Evolutionary conservation across 2,113 vertebrate genomes (phyloP).

Genomic region (Cheirogaleus medius): DNA sequence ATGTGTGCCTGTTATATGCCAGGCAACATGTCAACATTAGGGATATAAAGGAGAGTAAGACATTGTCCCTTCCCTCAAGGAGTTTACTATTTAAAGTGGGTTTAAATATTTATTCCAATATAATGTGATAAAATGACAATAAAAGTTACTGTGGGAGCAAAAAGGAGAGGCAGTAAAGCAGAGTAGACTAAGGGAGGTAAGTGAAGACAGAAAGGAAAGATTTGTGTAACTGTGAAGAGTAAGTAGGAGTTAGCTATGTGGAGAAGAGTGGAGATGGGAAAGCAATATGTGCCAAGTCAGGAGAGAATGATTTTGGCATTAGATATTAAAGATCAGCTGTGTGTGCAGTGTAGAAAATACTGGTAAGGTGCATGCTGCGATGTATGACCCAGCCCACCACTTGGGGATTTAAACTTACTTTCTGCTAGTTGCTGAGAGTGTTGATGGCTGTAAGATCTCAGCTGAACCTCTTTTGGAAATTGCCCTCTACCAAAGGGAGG

Average conservation of each 20-base stretch:
- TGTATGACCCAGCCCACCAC: neutral
- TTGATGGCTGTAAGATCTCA: neutral
- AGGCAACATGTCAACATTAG: conserved; percentile 39
- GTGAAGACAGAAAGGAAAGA: neutral
- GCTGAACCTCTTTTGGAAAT: neutral
- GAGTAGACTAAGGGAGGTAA: neutral
- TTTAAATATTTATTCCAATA: neutral
- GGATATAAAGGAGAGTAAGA: neutral
- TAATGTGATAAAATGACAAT: neutral
- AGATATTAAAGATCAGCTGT: neutral
- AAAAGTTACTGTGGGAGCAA: neutral
- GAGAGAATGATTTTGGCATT: neutral
- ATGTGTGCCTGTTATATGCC: conserved; percentile 39
- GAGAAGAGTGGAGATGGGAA: neutral
- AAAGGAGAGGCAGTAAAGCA: neutral
- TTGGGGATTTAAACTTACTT: neutral
- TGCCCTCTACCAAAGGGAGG: neutral
- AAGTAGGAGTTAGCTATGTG: neutral
- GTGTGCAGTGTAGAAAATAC: neutral
- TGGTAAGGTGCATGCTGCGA: neutral
- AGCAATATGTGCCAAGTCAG: neutral
- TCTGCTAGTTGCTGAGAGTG: neutral
- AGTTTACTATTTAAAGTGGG: conserved; percentile 49
- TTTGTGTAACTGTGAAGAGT: conserved; percentile 5
- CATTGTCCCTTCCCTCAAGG: conserved; percentile 55